Conservation (phyloP, 2,888 invertebrate genomes). For the Eremobia ochroleuca region DNA sequence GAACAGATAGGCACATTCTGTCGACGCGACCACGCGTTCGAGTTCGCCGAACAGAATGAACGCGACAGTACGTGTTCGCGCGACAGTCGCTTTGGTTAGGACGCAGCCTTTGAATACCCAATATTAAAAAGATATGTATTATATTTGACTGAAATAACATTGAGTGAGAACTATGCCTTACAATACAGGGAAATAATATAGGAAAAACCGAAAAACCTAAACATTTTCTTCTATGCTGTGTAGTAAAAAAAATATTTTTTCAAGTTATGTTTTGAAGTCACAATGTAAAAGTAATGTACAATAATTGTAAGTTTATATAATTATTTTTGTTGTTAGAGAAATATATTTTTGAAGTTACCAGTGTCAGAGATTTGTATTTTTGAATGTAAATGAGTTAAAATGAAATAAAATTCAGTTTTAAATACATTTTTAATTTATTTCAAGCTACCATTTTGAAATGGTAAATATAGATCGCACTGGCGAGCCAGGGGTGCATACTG, state of each 20-base stretch:
- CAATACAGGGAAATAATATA: not conserved
- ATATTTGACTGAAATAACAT: conserved; percentile 4
- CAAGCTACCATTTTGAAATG: not conserved
- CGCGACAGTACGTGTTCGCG: not conserved
- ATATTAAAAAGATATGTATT: not conserved
- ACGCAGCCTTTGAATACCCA: no score
- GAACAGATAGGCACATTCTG: not conserved
- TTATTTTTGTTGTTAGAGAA: conserved; percentile 34
- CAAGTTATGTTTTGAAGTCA: conserved; percentile 15
- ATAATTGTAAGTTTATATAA: conserved; percentile 49
- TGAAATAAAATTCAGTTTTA: conserved; percentile 14
- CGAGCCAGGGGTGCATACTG: not conserved
- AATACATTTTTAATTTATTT: not conserved
- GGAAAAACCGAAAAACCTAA: not conserved
- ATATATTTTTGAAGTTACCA: conserved; percentile 49
- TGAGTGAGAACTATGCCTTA: not conserved
- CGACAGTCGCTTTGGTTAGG: no score
- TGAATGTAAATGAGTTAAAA: conserved; percentile 19
- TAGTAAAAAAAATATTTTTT: not conserved
- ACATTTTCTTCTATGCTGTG: not conserved
- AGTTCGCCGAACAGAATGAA: not conserved
- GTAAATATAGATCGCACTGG: not conserved
- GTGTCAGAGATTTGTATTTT: conserved; percentile 43
- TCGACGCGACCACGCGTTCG: not conserved
- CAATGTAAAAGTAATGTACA: conserved; percentile 55